Evolutionary conservation across 2,888 invertebrate species (phyloP), one percentile per base, ranked within the genome.

Genomic region (Graphium colonna): DNA sequence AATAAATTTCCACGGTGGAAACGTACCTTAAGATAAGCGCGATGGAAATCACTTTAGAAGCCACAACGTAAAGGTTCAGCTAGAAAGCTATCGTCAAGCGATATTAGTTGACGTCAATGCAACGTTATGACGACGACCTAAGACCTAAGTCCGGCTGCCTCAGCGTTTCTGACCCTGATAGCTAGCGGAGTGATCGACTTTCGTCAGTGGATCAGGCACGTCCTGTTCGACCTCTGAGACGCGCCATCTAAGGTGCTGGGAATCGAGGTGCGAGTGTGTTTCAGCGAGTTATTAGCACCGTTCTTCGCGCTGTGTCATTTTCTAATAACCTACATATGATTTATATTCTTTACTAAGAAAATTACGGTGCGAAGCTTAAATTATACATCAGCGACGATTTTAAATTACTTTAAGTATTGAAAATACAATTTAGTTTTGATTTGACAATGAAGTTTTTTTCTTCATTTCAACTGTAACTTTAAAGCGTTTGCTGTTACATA

Each of bases 81-180:
- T 51, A 46, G 51, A 46, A 42, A 51, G 46, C 38, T 55, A 46
- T 55, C 43, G 42, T 17, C 9, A 12, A 43, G 36, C 28, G 28
- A 38, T 38, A 64, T 65, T 60, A 52, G 51, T 75, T 76, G 80
- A 81, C 81, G 79, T 78, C 77, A 77, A 75, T 69, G 61, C 63
- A 68, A 70, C 80, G 76, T 75, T 73, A 72, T 75, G 67, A 67
- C 44, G 63, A 63, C 71, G 77, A 79, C 79, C 79, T 77, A 73
- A 73, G 79, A 77, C 78, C 79, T 65, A 64, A 10, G 28, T 44
- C 43, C 48, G 39, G 47, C 38, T 47, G 43, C 36, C 15, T 28
- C 15, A 46, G 40, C 42, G 16, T 15, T 28, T 47, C 26, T 41
- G 36, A 47, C 26, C 16, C 16, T 52, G 52, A 52, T 48, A 38